A percentile compares a stretch with the other conserved stretches of the same genome.
Conservation (phyloP, 2,113 vertebrate genomes). For the Zeus faber region DNA sequence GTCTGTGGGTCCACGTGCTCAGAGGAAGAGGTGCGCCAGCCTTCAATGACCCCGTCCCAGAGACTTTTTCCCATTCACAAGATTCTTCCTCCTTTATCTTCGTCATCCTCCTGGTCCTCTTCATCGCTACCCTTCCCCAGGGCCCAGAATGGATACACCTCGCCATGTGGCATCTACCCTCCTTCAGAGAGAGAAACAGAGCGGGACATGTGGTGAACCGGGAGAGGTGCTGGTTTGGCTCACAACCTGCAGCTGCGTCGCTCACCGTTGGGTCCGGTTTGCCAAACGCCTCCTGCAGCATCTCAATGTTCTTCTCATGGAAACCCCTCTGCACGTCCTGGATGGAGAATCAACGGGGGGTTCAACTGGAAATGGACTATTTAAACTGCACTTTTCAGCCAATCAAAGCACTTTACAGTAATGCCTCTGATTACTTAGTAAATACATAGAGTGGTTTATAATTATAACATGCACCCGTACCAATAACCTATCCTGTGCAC, state of each 20-base stretch:
- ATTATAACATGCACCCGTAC: no score
- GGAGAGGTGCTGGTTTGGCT: neutral
- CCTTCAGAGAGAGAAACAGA: slow-evolving; percentile 52
- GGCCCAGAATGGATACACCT: slow-evolving; percentile 84
- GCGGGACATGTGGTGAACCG: neutral
- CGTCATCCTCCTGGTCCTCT: neutral
- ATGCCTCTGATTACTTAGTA: no score
- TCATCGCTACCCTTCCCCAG: slow-evolving; percentile 63
- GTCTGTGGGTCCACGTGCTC: no score
- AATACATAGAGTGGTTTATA: no score
- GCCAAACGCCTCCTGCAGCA: slow-evolving; percentile 83
- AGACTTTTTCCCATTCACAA: neutral
- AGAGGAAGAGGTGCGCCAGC: no score
- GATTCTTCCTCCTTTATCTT: neutral
- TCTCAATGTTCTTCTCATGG: slow-evolving; percentile 84
- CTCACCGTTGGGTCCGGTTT: slow-evolving; percentile 83
- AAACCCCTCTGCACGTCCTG: slow-evolving; percentile 89
- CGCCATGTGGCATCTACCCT: slow-evolving; percentile 79
- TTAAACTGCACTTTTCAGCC: no score
- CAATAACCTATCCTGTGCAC: no score
- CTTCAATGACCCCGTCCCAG: no score
- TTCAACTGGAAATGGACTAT: no score
- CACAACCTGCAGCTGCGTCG: slow-evolving; percentile 3
- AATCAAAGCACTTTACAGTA: no score
- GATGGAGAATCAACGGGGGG: no score